Evolutionary conservation across 2,113 vertebrate species (phyloP).

Genomic region (Halcyon senegalensis): DNA sequence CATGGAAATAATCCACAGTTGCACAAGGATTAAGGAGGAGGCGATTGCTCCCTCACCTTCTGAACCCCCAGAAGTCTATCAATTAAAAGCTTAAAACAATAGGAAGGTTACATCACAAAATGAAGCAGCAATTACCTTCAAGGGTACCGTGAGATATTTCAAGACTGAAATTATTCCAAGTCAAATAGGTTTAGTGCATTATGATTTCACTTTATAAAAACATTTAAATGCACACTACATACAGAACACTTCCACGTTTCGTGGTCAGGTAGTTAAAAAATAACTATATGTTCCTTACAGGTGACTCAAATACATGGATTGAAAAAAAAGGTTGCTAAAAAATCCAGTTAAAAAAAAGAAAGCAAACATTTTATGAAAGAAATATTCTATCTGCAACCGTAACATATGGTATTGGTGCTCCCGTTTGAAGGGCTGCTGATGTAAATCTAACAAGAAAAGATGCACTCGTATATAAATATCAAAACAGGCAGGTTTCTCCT

Average conservation of each 20-base stretch:
- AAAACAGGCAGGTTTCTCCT: not conserved
- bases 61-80: not conserved
- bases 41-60: not conserved
- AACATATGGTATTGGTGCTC: not conserved
- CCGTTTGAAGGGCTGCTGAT: not conserved
- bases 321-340: not conserved
- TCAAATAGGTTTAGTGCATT: constrained; percentile 2
- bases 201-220: constrained; percentile 39
- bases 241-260: not conserved
- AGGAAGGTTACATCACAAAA: not conserved
- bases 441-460: not conserved
- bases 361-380: not conserved
- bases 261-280: not conserved
- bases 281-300: not conserved
- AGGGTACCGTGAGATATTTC: not conserved
- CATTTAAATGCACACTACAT: not conserved
- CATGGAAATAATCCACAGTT: not conserved
- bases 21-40: not conserved
- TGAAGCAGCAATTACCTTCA: constrained; percentile 17
- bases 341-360: not conserved
- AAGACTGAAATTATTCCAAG: not conserved
- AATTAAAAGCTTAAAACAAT: not conserved
- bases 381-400: not conserved
- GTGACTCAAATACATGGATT: not conserved
- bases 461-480: not conserved